These are phyloP conservation scores for Cathartes aura DNA, from an alignment of 2,113 vertebrate species.

Conservation along the genomic window DNA sequence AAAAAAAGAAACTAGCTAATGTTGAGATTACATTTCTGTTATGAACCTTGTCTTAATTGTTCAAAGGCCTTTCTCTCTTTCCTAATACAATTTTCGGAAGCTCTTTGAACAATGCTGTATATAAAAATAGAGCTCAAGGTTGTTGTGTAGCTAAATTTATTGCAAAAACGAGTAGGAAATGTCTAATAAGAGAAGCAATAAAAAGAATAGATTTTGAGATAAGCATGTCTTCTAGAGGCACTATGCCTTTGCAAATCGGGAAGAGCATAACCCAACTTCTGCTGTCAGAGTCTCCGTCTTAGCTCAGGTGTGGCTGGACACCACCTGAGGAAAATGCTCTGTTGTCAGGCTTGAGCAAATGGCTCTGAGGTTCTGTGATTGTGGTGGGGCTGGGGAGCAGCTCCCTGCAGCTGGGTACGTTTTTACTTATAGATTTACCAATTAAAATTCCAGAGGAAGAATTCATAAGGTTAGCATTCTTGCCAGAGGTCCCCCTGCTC, in stretches of 20 bases:
- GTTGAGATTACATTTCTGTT: not conserved
- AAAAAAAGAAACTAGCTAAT: not conserved
- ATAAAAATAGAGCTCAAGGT: conserved; percentile 59
- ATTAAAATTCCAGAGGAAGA: conserved; percentile 64
- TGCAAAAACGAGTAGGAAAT: conserved; percentile 58
- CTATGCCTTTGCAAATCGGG: not conserved
- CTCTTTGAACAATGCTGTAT: conserved; percentile 48
- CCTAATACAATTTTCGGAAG: conserved; percentile 56
- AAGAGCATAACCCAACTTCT: not conserved
- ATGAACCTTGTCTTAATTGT: not conserved
- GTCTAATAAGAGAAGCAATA: conserved; percentile 69
- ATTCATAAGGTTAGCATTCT: conserved; percentile 67
- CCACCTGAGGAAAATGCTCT: not conserved
- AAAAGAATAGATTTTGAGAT: conserved; percentile 54
- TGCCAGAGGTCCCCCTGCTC: not conserved
- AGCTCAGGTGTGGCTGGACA: conserved; percentile 49
- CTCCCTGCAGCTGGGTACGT: conserved; percentile 62
- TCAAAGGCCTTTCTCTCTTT: conserved; percentile 56
- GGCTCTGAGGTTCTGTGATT: not conserved
- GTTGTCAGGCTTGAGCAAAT: not conserved
- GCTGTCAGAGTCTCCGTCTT: not conserved
- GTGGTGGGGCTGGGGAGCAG: conserved; percentile 47
- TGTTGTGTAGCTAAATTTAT: conserved; percentile 40
- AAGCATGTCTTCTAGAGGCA: conserved; percentile 38
- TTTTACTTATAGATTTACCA: conserved; percentile 67